Evolutionary conservation across 2,797 vertebrate genomes (phyloP), one percentile per base, ranked within the genome.

Genomic region (Acanthurus leucopareius): DNA sequence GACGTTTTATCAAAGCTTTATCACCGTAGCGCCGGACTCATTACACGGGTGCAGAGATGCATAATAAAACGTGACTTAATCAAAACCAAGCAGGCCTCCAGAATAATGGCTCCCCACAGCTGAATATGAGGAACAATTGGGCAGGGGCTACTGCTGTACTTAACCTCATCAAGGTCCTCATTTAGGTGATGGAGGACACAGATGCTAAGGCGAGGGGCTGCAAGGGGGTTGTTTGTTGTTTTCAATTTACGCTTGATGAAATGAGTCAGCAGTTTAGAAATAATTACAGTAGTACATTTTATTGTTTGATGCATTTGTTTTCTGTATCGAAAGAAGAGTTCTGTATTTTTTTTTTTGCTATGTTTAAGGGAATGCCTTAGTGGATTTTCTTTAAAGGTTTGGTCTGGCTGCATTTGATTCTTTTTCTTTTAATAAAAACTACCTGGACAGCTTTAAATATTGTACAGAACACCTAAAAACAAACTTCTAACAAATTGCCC

Each of bases 1-100:
- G 92, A 93, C 92, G 89, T 95, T 96, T 94, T 94, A 96, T 96
- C 94, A 95, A 90, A 69, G 90, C 91, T 93, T 96, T 95, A 96
- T 95, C 96, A 94, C 87, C 87, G 93, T 91, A 89, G 92, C 40
- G 65, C 86, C 95, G 93, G 94, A 93, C 92, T 94, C 94, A 91
- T 95, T 95, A 93, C 91, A 78, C 81, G 91, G 93, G 90, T 76
- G 79, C 74, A 93, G 95, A 91, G 92, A 88, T 84, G 52, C 88
- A 89, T 95, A 94, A 95, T 96, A 95, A 95, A 94, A 92, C 79
- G 91, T 89, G 92, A 95, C 96, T 95, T 96, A 96, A 96, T 97
- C 87, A 81, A 91, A 95, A 59, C 66, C 87, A 77, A 95, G 89
- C 92, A 94, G 93, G 65, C 85, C 87, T 61, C 83, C 89, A 88